Evolutionary conservation across 1,140 invertebrate genomes (phyloP).

Genomic region (Vollenhovia emeryi): DNA sequence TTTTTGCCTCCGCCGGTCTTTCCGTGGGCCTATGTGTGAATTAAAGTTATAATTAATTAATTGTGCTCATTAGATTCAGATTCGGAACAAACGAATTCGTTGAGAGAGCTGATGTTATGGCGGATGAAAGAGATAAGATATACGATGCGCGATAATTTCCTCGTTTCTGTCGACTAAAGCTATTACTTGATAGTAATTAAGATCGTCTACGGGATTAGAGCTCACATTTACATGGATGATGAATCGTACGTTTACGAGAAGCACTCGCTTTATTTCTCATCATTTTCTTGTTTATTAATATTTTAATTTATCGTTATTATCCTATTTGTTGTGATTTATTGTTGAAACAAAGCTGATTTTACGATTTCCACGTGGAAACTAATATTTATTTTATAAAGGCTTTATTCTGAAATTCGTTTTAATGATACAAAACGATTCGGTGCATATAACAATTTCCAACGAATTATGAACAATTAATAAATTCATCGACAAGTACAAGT

Average conservation of each 20-base stretch:
- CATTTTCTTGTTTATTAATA: background rate
- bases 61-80: background rate
- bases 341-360: slow-evolving; percentile 10
- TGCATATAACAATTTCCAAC: slow-evolving; percentile 15
- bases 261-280: background rate
- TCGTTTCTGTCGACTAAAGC: background rate
- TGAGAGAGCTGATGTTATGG: slow-evolving; percentile 6
- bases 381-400: slow-evolving; percentile 17
- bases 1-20: no score
- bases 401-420: background rate
- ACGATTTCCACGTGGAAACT: background rate
- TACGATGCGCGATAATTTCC: slow-evolving; percentile 24
- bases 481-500: slow-evolving; percentile 17
- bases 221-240: slow-evolving; percentile 3
- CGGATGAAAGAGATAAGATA: slow-evolving; percentile 34
- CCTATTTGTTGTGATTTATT: no score
- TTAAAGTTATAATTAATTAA: slow-evolving; percentile 42
- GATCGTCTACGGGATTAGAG: slow-evolving; percentile 26
- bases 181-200: slow-evolving; percentile 54
- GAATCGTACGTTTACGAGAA: background rate
- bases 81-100: slow-evolving; percentile 6
- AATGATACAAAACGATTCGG: slow-evolving; percentile 20
- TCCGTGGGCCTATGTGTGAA: background rate
- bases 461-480: slow-evolving; percentile 27
- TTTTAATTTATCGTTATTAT: slow-evolving; percentile 21